These are phyloP conservation scores for Megalops atlanticus DNA, from an alignment of 2,113 vertebrate genomes.

Conservation along the genomic window DNA sequence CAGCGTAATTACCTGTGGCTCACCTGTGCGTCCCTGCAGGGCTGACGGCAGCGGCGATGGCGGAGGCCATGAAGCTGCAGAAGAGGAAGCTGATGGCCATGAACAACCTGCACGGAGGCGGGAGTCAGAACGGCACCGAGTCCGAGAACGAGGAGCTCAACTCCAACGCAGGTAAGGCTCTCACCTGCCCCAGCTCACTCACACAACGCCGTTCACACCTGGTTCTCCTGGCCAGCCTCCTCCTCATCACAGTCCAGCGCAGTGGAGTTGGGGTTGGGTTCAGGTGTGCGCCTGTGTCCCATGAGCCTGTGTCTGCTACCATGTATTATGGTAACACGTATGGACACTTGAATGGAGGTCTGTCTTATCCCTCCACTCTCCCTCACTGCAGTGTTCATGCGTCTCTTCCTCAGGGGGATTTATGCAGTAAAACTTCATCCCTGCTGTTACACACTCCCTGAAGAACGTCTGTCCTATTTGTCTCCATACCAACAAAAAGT, in stretches of 20 bases:
- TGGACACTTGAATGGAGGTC: too few relatives aligned
- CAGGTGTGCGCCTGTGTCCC: too few relatives aligned
- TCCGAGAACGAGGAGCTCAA: slow-evolving; percentile 79
- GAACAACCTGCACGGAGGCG: slow-evolving; percentile 75
- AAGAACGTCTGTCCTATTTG: too few relatives aligned
- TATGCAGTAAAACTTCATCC: too few relatives aligned
- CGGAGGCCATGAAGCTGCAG: slow-evolving; percentile 81
- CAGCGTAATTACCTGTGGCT: background rate
- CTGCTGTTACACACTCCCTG: too few relatives aligned
- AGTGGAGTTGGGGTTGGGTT: background rate
- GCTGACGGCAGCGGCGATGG: slow-evolving; percentile 78
- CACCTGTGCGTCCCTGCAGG: slow-evolving; percentile 51
- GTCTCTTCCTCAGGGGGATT: too few relatives aligned
- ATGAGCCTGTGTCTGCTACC: too few relatives aligned
- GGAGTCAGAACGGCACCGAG: slow-evolving; percentile 74
- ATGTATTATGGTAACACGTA: too few relatives aligned
- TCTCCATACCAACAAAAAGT: too few relatives aligned
- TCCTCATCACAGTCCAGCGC: background rate
- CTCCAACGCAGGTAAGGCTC: slow-evolving; percentile 71
- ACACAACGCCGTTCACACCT: background rate
- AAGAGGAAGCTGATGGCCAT: slow-evolving; percentile 81
- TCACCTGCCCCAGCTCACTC: background rate
- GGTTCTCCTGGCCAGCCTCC: background rate
- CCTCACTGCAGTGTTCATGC: too few relatives aligned
- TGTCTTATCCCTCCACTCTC: too few relatives aligned